Base-by-base conservation (phyloP, 2,113 vertebrate genomes). In the Syrrhaptes paradoxus region DNA sequence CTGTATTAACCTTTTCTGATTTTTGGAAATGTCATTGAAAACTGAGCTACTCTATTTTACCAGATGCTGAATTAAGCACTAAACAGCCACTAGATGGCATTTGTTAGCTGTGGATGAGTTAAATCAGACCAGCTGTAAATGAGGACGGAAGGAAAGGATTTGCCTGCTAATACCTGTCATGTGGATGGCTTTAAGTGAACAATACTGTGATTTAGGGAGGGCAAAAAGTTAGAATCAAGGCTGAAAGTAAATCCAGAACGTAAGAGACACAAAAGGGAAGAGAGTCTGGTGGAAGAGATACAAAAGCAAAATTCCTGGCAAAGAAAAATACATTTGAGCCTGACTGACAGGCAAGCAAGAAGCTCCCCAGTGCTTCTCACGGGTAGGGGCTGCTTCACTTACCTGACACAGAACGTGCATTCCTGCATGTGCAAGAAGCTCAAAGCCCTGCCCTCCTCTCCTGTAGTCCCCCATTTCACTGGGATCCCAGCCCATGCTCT, bases 1-100 rank as follows among this genome's bases (percentile, higher is more conserved):
- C 45, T 52, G 3, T 68, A 41, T 51, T 55, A 26, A 15, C 3
- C 43, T 8, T 34, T 65, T 14, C 13, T 26, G 12, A 15, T 32
- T 87, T 46, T 72, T 68, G n/a, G 7, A 76, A 62, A 41, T 57
- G 52, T 8, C 9, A 29, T 36, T 43, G 26, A 58, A 21, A 0
- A 1, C 15, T 15, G 22, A 87, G 15, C 21, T 20, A 8, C 12
- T n/a, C 0, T 21, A 16, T 34, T 72, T 67, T 45, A 43, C 8
- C 3, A 10, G 9, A 73, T n/a, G 10, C 22, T 77, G 26, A 67
- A 24, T 12, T 36, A 70, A 70, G 9, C 58, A 68, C 15, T 5
- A 45, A 59, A 25, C 1, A 49, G 38, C 94, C 97, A 90, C 96
- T 96, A 97, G 98, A 66, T 97, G 98, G 96, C 97, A 83, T 7